These are phyloP conservation scores for Macrostomum lignano DNA, from an alignment of 1,140 invertebrate genomes.

Conservation along the genomic window DNA sequence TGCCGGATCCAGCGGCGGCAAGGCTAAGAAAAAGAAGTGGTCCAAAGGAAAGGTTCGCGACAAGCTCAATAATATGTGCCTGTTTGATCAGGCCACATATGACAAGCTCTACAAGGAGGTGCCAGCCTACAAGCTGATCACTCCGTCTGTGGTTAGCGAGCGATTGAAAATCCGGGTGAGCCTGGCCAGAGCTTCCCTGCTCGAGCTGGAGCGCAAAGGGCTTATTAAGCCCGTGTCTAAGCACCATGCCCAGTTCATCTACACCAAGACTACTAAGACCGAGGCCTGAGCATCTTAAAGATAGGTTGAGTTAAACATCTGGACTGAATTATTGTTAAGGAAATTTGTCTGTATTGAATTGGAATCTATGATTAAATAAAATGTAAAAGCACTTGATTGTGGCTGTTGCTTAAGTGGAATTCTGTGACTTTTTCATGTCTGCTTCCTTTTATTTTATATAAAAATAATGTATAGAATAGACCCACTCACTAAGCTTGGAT, in stretches of 20 bases:
- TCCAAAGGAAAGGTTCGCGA: constrained; percentile 98
- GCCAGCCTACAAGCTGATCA: constrained; percentile 85
- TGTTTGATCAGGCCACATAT: constrained; percentile 65
- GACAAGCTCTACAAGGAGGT: constrained; percentile 89
- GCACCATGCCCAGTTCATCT: constrained; percentile 5
- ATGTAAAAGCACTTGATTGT: too few relatives aligned
- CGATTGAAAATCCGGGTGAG: constrained; percentile 86
- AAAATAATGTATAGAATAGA: too few relatives aligned
- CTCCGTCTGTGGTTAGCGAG: constrained; percentile 91
- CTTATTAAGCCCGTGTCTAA: background rate
- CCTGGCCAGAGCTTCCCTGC: constrained; percentile 65
- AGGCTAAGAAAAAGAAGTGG: constrained; percentile 52
- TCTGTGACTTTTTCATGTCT: too few relatives aligned
- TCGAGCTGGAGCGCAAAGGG: constrained; percentile 39
- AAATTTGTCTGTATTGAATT: too few relatives aligned
- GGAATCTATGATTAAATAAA: too few relatives aligned
- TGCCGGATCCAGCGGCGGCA: too few relatives aligned
- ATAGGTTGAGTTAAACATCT: too few relatives aligned
- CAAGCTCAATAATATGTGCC: constrained; percentile 91
- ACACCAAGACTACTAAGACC: background rate
- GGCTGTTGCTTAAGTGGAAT: too few relatives aligned
- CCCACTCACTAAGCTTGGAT: too few relatives aligned
- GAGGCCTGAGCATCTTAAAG: too few relatives aligned
- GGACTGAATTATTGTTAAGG: too few relatives aligned
- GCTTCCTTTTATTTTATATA: too few relatives aligned